These are phyloP conservation scores for Oreochromis tanganicae DNA, from an alignment of 2,113 vertebrate species.

Conservation along the genomic window DNA sequence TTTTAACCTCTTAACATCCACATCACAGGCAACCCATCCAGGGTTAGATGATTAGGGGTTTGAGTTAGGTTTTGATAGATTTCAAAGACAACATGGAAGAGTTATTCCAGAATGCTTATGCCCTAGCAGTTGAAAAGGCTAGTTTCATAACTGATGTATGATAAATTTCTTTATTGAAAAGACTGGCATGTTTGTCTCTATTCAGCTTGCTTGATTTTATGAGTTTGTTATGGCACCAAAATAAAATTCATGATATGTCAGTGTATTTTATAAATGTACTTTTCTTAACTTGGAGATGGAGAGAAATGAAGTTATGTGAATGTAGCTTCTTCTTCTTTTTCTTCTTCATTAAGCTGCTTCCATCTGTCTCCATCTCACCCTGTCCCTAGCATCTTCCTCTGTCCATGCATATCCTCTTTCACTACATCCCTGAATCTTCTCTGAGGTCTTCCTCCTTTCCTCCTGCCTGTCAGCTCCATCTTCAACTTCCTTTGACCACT, in stretches of 20 bases:
- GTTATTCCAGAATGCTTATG: not conserved
- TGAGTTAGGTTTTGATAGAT: not conserved
- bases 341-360: not conserved
- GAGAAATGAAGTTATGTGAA: not conserved
- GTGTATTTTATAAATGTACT: not conserved
- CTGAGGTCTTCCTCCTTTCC: not conserved
- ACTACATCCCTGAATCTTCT: not conserved
- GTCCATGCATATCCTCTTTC: too few species aligned
- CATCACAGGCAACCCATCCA: not conserved
- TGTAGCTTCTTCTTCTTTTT: not conserved
- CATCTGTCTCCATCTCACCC: not conserved
- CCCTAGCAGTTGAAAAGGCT: not conserved
- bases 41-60: not conserved
- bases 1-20: not conserved
- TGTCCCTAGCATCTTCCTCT: not conserved
- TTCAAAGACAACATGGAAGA: not conserved
- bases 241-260: not conserved
- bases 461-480: not conserved
- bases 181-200: not conserved
- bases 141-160: not conserved
- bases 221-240: not conserved
- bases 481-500: not conserved
- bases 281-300: not conserved
- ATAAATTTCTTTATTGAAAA: not conserved
- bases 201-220: not conserved